Conservation (phyloP, 1,140 invertebrate species). For the Amyelois transitella region DNA sequence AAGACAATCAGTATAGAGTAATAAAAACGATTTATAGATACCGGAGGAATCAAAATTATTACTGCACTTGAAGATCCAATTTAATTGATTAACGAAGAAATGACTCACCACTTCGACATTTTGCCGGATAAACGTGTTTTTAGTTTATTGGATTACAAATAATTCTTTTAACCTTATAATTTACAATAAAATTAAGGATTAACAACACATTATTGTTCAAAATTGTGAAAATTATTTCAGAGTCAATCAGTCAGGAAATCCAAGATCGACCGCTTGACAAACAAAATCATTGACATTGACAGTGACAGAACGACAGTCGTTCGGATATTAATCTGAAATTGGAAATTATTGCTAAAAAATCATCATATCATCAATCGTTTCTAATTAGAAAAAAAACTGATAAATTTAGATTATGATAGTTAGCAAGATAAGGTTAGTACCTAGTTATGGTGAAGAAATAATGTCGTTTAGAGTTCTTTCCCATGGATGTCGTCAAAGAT, state of each 20-base stretch:
- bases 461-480: too few relatives aligned
- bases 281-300: not conserved
- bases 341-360: too few relatives aligned
- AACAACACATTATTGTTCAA: not conserved
- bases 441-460: too few relatives aligned
- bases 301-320: too few relatives aligned
- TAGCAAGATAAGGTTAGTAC: too few relatives aligned
- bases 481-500: too few relatives aligned
- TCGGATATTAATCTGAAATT: too few relatives aligned
- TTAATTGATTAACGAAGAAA: conserved; percentile 5
- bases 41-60: not conserved
- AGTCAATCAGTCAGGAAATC: not conserved
- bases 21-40: too few relatives aligned
- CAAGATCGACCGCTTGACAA: conserved; percentile 8
- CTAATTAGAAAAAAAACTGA: not conserved
- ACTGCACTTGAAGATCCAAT: conserved; percentile 3
- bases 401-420: not conserved
- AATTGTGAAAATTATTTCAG: conserved; percentile 1
- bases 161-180: not conserved
- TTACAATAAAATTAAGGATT: not conserved
- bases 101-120: conserved; percentile 62
- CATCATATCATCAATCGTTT: too few relatives aligned
- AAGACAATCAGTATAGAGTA: not conserved
- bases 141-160: not conserved
- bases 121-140: conserved; percentile 14